Evolutionary conservation across 2,888 invertebrate species (phyloP).

Genomic region (Lycophotia porphyrea): DNA sequence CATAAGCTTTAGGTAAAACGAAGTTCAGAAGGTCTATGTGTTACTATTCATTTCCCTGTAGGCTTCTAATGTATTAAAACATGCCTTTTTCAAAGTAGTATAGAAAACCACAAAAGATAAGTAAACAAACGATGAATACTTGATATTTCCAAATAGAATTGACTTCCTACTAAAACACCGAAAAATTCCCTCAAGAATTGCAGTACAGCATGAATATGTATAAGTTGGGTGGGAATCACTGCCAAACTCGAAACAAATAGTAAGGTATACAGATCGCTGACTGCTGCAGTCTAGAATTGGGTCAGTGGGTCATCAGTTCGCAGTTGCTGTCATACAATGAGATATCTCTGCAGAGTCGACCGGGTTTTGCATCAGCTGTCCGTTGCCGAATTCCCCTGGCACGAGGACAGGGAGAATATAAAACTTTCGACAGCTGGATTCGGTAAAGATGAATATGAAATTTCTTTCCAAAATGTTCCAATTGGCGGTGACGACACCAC

Average conservation of each 20-base stretch:
- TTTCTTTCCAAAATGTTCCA: conserved; percentile 58
- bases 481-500: conserved; percentile 55
- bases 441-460: conserved; percentile 65
- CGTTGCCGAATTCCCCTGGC: conserved; percentile 73
- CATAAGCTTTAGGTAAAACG: conserved; percentile 55
- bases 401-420: conserved; percentile 59
- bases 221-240: conserved; percentile 80
- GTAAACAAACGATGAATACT: conserved; percentile 49
- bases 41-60: conserved; percentile 75
- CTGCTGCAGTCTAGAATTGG: conserved; percentile 87
- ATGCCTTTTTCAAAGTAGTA: conserved; percentile 33
- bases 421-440: conserved; percentile 47
- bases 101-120: conserved; percentile 31
- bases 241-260: conserved; percentile 87
- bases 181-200: conserved; percentile 66
- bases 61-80: conserved; percentile 62
- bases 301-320: conserved; percentile 87
- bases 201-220: conserved; percentile 78
- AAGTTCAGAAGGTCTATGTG: conserved; percentile 65
- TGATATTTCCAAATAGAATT: conserved; percentile 52
- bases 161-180: conserved; percentile 50
- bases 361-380: conserved; percentile 79
- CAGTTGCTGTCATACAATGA: conserved; percentile 86
- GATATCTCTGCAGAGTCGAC: conserved; percentile 85
- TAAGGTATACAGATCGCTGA: conserved; percentile 80